Evolutionary conservation across 1,140 invertebrate species (phyloP).

Genomic region (Caenorhabditis inopinata): DNA sequence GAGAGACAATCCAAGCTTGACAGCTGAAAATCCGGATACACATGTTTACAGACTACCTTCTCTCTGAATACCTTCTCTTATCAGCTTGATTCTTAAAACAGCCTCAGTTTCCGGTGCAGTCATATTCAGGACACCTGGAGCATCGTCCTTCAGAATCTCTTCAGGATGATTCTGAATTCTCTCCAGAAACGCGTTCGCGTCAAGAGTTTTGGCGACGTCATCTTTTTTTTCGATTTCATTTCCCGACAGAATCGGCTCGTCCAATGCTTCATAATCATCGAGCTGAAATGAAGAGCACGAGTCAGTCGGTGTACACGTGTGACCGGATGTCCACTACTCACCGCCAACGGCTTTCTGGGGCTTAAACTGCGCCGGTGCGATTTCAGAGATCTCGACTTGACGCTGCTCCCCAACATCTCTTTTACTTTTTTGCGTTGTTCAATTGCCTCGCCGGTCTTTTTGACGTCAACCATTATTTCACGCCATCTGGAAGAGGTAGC

Average conservation of each 20-base stretch:
- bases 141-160: constrained; percentile 28
- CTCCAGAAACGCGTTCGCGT: too few relatives aligned
- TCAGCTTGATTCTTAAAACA: constrained; percentile 26
- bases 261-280: background rate
- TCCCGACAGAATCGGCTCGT: background rate
- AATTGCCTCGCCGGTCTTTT: constrained; percentile 26
- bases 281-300: too few relatives aligned
- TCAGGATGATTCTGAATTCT: too few relatives aligned
- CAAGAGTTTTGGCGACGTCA: too few relatives aligned
- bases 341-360: background rate
- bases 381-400: constrained; percentile 25
- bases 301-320: too few relatives aligned
- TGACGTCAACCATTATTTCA: constrained; percentile 46
- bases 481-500: constrained; percentile 60
- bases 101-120: background rate
- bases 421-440: constrained; percentile 38
- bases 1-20: constrained; percentile 39
- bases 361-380: background rate
- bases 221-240: too few relatives aligned
- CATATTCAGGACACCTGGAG: constrained; percentile 26
- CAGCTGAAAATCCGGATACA: constrained; percentile 34
- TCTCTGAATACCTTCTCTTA: constrained; percentile 45
- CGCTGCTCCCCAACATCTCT: constrained; percentile 40
- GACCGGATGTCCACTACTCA: too few relatives aligned
- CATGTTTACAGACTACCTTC: too few relatives aligned